Evolutionary conservation across 2,113 vertebrate species (phyloP).

Genomic region (Xenopus laevis): DNA sequence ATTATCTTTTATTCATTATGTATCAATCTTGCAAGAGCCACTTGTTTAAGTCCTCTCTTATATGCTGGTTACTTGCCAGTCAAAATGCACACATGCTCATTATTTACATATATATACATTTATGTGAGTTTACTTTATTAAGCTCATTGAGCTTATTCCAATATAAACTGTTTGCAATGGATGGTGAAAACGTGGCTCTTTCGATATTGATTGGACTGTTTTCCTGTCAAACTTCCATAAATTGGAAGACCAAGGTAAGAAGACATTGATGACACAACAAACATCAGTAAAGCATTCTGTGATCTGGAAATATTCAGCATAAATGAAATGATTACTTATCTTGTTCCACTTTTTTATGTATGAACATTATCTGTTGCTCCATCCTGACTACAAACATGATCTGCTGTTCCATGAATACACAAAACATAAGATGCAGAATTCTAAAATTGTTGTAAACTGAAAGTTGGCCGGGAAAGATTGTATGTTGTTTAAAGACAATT

Average conservation of each 20-base stretch:
- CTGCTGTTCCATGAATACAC: not conserved
- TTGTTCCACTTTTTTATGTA: not conserved
- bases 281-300: too few relatives aligned
- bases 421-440: not conserved
- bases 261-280: too few relatives aligned
- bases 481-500: too few relatives aligned
- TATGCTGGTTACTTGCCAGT: not conserved
- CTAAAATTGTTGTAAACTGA: too few relatives aligned
- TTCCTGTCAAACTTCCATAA: not conserved
- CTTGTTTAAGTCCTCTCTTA: not conserved
- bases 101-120: not conserved
- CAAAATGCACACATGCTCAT: not conserved
- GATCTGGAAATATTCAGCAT: too few relatives aligned
- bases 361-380: too few relatives aligned
- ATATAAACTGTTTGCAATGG: not conserved
- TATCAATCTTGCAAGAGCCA: not conserved
- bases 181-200: not conserved
- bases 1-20: not conserved
- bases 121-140: constrained; percentile 7
- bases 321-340: not conserved
- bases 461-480: too few relatives aligned
- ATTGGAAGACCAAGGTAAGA: not conserved
- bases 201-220: not conserved
- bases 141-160: too few relatives aligned
- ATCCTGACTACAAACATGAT: not conserved